Evolutionary conservation across 2,797 vertebrate species (phyloP), one percentile per base, ranked within the genome.

Genomic region (Clarias fuscus): DNA sequence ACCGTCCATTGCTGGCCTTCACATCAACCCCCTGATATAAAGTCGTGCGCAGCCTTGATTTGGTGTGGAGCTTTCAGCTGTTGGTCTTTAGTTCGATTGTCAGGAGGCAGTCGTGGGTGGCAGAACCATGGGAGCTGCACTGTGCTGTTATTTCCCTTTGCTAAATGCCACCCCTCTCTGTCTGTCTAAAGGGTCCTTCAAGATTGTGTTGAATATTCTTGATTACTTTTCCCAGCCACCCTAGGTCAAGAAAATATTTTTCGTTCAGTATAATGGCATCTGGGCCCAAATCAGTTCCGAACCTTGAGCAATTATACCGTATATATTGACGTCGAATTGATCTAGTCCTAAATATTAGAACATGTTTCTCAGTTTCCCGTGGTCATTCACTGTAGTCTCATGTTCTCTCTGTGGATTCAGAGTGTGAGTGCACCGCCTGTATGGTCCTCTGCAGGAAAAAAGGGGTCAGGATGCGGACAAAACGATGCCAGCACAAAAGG

Each of bases 11-110:
- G 86, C 86, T 88, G 79, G 91, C 90, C 91, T 92, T 93, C 92
- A 93, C 93, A 92, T 94, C 93, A 93, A 92, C 86, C 89, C 91
- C 89, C 89, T 87, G 89, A 92, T 92, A 93, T 93, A 92, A 93
- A 91, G 90, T 90, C 82, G 78, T 88, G 85, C 30, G 61, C 85
- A 86, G 90, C 81, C 85, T 89, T 90, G 90, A 88, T 91, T 89
- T 89, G 88, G 85, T 83, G 58, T 86, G 81, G 86, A 73, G 85
- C 71, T 89, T 89, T 90, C 90, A 90, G 90, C 89, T 90, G 90
- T 86, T 89, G 90, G 87, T 90, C 88, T 88, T 89, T 88, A 89
- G 87, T 87, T 88, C 85, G 86, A 89, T 89, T 89, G 89, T 90
- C 89, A 89, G 88, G 88, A 89, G 87, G 87, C 88, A 88, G 82